These are phyloP conservation scores for Lepidonotus clava DNA, from an alignment of 2,888 invertebrate genomes.

Conservation along the genomic window DNA sequence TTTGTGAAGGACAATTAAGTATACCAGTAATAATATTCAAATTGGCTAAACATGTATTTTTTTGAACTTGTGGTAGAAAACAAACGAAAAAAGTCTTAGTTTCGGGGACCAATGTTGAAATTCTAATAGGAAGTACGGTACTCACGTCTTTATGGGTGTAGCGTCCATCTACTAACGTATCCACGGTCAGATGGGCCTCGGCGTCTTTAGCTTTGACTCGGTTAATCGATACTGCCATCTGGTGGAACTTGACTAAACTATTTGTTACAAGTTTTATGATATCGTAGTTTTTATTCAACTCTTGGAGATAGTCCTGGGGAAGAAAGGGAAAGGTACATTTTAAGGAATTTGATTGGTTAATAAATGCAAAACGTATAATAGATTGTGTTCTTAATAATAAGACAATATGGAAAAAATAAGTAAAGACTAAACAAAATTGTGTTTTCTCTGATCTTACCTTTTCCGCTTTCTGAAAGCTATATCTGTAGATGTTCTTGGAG, in stretches of 20 bases:
- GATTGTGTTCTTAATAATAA: no score
- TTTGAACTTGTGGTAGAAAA: no score
- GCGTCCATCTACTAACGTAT: constrained; percentile 79
- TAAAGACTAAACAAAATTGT: no score
- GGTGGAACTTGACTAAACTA: constrained; percentile 81
- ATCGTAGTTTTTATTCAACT: constrained; percentile 81
- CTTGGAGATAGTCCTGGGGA: constrained; percentile 79
- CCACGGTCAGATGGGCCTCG: constrained; percentile 72
- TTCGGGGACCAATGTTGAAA: no score
- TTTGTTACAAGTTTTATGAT: constrained; percentile 80
- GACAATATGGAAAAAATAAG: no score
- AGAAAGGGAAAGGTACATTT: background rate
- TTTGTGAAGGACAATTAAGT: no score
- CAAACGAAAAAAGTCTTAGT: no score
- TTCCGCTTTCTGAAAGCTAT: constrained; percentile 80
- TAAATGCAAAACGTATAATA: no score
- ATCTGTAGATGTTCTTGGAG: constrained; percentile 80
- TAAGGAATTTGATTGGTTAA: background rate
- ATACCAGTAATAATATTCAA: no score
- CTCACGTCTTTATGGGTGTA: constrained; percentile 81
- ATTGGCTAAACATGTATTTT: no score
- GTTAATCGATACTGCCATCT: constrained; percentile 74
- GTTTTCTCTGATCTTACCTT: no score
- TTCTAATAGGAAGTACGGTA: no score
- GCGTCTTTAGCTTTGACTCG: constrained; percentile 63